Evolutionary conservation across 2,113 vertebrate genomes (phyloP).

Genomic region (Neolamprologus kungweensis): DNA sequence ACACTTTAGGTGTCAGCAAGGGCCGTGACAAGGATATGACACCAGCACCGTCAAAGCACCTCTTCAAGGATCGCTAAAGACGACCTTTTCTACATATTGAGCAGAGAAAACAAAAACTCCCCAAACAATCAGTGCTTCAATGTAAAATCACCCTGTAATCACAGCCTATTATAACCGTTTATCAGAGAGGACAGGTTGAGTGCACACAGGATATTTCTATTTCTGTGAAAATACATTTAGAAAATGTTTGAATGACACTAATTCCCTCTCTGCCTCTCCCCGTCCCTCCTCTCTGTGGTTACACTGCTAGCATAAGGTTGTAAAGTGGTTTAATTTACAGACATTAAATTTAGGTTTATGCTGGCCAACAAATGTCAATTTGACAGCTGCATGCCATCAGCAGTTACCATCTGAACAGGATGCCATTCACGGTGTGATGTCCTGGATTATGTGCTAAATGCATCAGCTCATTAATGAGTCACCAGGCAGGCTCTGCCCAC

Average conservation of each 20-base stretch:
- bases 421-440: not conserved
- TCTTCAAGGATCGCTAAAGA: not conserved
- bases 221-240: not conserved
- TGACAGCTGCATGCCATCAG: conserved; percentile 10
- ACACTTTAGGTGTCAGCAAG: not conserved
- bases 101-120: fast-evolving
- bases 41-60: not conserved
- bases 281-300: not conserved
- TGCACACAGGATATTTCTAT: not conserved
- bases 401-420: not conserved
- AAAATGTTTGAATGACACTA: not conserved
- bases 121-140: not conserved
- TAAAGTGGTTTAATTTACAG: not conserved
- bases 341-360: not conserved
- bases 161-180: not conserved
- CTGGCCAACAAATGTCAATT: not conserved
- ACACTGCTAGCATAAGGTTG: not conserved
- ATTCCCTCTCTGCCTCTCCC: not conserved
- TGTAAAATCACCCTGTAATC: not conserved
- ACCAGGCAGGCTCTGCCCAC: not conserved
- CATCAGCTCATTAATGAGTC: not conserved
- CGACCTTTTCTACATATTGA: not conserved
- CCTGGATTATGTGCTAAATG: not conserved
- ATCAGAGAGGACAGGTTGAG: not conserved
- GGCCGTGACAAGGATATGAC: not conserved